Evolutionary conservation across 2,797 vertebrate species (phyloP), one percentile per base, ranked within the genome.

Genomic region (Pristis pectinata): DNA sequence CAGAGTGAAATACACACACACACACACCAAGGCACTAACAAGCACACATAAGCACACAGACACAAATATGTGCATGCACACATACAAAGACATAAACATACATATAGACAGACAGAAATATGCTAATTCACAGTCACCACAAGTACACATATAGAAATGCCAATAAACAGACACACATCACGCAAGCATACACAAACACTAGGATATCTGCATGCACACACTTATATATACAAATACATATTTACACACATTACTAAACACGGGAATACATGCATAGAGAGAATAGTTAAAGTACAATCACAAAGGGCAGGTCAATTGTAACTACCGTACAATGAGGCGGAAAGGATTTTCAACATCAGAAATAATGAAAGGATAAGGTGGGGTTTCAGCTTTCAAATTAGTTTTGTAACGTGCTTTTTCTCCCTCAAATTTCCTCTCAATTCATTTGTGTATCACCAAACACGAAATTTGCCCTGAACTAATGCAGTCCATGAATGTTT

Each of bases 111-210:
- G 27, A 87, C 13, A 56, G 2, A 15, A 30, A 5, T 27, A 53
- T 49, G 27, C 30, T n/a, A 56, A 89, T 61, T 17, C 15, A 37
- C 17, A 59, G 0, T 24, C 53, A 9, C 19, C 82, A 34, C 82
- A 24, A 22, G 27, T 9, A 9, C 67, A 41, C 19, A n/a, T 15
- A 24, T 22, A 72, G 15, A 34, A 0, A 76, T 13, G n/a, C 19
- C 7, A 9, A 74, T 1, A 27, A 27, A 74, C 70, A 72, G 3
- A 24, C 17, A 27, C 70, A 72, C 17, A 24, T 72, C 3, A 24
- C 6, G 95, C 95, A 95, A 74, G 94, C 89, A 95, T 59, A 94
- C 77, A 70, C 13, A 76, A 11, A 56, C 27, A 49, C 27, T 27
- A 1, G 70, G 70, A 27, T 74, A 30, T 27, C 70, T 34, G 64